Conservation (phyloP, 2,888 invertebrate genomes). For the Cryptus viduatorius region DNA sequence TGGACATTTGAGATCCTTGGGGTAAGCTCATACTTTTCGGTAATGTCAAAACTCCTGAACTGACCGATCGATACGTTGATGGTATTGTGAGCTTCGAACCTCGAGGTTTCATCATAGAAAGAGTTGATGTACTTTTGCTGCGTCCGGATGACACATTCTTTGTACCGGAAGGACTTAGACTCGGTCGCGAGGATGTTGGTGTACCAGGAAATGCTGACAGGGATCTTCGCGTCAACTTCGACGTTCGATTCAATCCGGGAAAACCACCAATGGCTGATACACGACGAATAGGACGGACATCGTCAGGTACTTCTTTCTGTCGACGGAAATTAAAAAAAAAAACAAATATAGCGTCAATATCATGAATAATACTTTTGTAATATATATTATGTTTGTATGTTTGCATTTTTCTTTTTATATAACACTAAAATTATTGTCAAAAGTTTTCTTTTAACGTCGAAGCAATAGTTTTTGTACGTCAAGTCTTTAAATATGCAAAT, state of each 20-base stretch:
- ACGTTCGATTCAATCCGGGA: slow-evolving; percentile 53
- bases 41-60: slow-evolving; percentile 47
- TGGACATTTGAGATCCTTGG: slow-evolving; percentile 6
- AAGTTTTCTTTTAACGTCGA: no score
- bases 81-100: slow-evolving; percentile 46
- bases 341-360: neutral
- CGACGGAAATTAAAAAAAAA: neutral
- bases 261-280: slow-evolving; percentile 65
- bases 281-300: slow-evolving; percentile 66
- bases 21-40: slow-evolving; percentile 43
- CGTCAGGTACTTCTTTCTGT: slow-evolving; percentile 64
- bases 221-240: slow-evolving; percentile 64
- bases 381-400: no score
- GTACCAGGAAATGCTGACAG: slow-evolving; percentile 67
- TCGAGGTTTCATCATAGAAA: slow-evolving; percentile 19
- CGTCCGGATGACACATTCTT: slow-evolving; percentile 1
- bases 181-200: slow-evolving; percentile 71
- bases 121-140: slow-evolving; percentile 39
- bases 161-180: slow-evolving; percentile 48
- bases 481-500: neutral
- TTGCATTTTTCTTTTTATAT: no score
- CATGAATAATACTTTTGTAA: no score
- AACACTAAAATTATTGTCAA: no score
- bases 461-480: neutral
- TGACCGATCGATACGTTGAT: slow-evolving; percentile 50